Evolutionary conservation across 2,797 vertebrate species (phyloP).

Genomic region (Zenarchopterus dispar): DNA sequence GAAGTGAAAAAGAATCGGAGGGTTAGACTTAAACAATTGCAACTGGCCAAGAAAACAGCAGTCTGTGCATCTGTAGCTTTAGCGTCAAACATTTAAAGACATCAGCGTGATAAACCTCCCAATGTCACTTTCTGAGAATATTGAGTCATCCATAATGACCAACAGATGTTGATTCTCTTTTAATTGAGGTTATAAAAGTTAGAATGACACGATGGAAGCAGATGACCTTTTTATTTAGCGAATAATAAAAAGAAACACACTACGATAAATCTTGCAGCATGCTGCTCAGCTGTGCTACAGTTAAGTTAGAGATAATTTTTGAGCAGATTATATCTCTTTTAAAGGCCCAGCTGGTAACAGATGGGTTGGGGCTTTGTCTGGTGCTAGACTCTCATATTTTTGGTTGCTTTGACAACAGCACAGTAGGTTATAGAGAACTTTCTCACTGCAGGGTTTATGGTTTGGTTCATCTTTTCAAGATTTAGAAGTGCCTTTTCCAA

Average conservation of each 20-base stretch:
- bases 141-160: conserved; percentile 45
- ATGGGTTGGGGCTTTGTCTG: conserved; percentile 1
- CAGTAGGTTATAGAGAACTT: conserved; percentile 4
- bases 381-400: conserved; percentile 12
- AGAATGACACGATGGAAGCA: conserved; percentile 58
- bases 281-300: conserved; percentile 24
- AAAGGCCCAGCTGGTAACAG: conserved; percentile 34
- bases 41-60: background rate
- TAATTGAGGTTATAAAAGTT: conserved; percentile 70
- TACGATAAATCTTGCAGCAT: conserved; percentile 22
- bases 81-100: background rate
- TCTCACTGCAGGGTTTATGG: conserved; percentile 18
- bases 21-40: background rate
- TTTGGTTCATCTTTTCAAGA: background rate
- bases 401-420: conserved; percentile 11
- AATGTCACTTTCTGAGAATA: conserved; percentile 32
- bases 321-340: conserved; percentile 39
- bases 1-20: background rate
- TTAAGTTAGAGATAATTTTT: conserved; percentile 22
- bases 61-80: background rate
- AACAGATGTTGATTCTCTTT: conserved; percentile 68
- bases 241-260: conserved; percentile 44
- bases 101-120: conserved; percentile 23
- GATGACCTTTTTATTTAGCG: conserved; percentile 68
- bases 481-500: conserved; percentile 12